These are phyloP conservation scores for human DNA, from an alignment of 2,113 vertebrate genomes.

Conservation along the genomic window GRCh38 chr6:79031501-79032000, in stretches of 20 bases:
- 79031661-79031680: neutral
- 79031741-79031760: neutral
- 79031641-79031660: neutral
- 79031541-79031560: constrained; percentile 5
- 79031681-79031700: neutral
- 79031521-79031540: neutral
- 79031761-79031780: neutral
- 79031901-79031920: neutral
- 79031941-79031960: neutral
- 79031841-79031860: neutral
- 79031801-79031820: neutral
- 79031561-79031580: neutral
- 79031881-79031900: neutral
- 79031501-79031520: constrained; percentile 7
- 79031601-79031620: neutral
- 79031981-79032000: neutral
- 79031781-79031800: neutral
- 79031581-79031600: neutral
- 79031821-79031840: neutral
- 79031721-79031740: neutral
- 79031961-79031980: neutral
- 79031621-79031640: neutral
- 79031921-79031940: neutral
- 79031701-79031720: neutral
- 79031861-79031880: neutral